Evolutionary conservation across 2,888 invertebrate species (phyloP).

Genomic region (Acanthosepion pharaonis): DNA sequence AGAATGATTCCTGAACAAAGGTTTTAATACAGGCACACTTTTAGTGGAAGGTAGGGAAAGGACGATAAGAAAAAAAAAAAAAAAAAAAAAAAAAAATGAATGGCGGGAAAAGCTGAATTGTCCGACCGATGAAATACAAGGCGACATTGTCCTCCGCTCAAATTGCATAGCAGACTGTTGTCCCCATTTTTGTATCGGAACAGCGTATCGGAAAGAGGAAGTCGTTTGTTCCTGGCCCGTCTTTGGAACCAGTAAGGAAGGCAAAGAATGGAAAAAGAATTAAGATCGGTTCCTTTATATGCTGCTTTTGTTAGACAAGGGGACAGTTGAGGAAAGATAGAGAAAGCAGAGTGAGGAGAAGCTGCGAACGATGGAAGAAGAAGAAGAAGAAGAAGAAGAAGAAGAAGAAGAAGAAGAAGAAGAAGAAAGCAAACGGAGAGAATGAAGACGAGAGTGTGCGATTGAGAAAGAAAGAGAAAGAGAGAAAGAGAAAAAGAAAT

Average conservation of each 20-base stretch:
- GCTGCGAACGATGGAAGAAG: background rate
- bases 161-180: background rate
- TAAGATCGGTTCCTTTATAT: background rate
- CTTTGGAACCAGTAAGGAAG: background rate
- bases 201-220: conserved; percentile 23
- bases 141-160: background rate
- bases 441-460: background rate
- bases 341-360: background rate
- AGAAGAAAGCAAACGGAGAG: background rate
- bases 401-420: background rate
- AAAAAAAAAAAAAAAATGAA: background rate
- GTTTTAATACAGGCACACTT: background rate
- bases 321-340: background rate
- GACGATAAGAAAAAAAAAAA: background rate
- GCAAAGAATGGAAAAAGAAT: background rate
- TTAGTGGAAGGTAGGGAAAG: background rate
- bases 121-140: conserved; percentile 16
- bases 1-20: background rate
- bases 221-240: conserved; percentile 33
- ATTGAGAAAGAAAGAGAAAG: too few relatives aligned
- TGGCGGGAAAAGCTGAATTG: conserved; percentile 33
- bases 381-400: background rate
- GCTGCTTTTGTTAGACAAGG: background rate
- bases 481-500: too few relatives aligned
- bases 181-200: conserved; percentile 18